Evolutionary conservation across 2,797 vertebrate species (phyloP).

Genomic region (Perodicticus potto): DNA sequence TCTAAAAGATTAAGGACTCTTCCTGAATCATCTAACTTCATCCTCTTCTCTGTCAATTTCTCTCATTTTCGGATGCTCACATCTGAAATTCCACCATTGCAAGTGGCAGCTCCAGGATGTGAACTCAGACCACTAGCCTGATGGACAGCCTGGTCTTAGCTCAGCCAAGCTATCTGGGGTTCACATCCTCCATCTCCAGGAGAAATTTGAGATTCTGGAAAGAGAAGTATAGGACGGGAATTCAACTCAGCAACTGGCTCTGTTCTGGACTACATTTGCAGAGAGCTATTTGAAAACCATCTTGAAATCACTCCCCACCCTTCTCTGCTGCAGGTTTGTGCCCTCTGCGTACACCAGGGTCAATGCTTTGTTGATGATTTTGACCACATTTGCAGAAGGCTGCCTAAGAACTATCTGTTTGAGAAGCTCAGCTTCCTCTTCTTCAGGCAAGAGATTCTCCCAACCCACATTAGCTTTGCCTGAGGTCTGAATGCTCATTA

Average conservation of each 20-base stretch:
- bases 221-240: not conserved
- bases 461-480: not conserved
- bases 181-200: not conserved
- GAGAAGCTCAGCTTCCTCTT: conserved; percentile 49
- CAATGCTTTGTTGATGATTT: not conserved
- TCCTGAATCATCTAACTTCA: not conserved
- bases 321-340: not conserved
- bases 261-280: not conserved
- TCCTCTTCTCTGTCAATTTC: not conserved
- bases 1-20: not conserved
- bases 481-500: not conserved
- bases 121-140: not conserved
- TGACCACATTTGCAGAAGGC: not conserved
- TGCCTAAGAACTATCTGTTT: not conserved
- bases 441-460: conserved; percentile 63
- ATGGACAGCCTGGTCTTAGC: not conserved
- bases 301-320: not conserved
- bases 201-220: not conserved
- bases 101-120: not conserved
- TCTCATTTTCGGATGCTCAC: not conserved
- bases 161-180: not conserved
- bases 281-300: not conserved
- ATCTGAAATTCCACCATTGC: not conserved
- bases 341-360: not conserved
- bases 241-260: not conserved